A percentile compares a stretch with the other conserved stretches of the same genome.
Evolutionary conservation across 2,888 invertebrate species (phyloP).

Genomic region (Acrobasis repandana): DNA sequence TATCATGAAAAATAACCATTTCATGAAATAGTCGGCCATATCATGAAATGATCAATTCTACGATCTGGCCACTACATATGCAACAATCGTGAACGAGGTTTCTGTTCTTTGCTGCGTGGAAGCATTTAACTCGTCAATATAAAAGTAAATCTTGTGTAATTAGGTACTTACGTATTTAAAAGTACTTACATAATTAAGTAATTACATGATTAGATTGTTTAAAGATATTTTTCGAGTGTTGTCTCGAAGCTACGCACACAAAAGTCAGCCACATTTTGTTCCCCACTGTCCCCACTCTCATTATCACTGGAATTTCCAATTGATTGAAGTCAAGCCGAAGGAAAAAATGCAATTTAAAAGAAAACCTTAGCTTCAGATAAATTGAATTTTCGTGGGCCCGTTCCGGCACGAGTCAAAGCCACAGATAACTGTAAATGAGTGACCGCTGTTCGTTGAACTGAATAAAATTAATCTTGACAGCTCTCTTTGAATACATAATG

Average conservation of each 20-base stretch:
- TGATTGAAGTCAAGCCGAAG: constrained; percentile 49
- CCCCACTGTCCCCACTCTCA: constrained; percentile 42
- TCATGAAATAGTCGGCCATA: too few species aligned
- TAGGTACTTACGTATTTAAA: too few species aligned
- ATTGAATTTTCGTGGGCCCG: constrained; percentile 34
- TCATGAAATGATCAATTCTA: too few species aligned
- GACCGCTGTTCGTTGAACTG: constrained; percentile 19
- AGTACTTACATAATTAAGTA: too few species aligned
- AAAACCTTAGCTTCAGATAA: constrained; percentile 34
- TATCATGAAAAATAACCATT: too few species aligned
- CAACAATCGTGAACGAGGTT: too few species aligned
- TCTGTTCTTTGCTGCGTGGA: too few species aligned
- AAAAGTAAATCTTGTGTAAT: too few species aligned
- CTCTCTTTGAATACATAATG: constrained; percentile 6
- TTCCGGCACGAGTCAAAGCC: constrained; percentile 18
- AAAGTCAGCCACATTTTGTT: constrained; percentile 33
- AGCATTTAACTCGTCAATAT: too few species aligned
- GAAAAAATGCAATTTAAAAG: constrained; percentile 45
- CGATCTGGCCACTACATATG: too few species aligned
- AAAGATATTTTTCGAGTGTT: neutral
- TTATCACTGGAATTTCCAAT: constrained; percentile 52
- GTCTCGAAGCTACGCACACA: constrained; percentile 28
- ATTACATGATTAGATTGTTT: too few species aligned
- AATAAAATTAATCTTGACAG: constrained; percentile 17
- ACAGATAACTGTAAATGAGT: constrained; percentile 17